These are phyloP conservation scores for Sthenelais limicola DNA, from an alignment of 2,888 invertebrate genomes.

Conservation along the genomic window DNA sequence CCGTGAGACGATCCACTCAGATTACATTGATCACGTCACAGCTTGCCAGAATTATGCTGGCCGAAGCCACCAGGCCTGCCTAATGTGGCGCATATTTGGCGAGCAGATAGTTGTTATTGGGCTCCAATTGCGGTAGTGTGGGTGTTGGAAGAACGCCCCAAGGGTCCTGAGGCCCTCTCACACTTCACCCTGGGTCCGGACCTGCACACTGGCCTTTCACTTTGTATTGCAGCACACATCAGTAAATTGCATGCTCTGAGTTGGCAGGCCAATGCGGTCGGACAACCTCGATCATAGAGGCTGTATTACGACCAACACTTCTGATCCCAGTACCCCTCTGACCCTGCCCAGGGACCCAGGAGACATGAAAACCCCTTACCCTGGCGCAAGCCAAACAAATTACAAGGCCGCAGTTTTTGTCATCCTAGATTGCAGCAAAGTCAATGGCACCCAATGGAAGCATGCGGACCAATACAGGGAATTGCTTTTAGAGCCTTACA, in stretches of 20 bases:
- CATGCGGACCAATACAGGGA: too few species aligned
- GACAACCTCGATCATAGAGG: neutral
- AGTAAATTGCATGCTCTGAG: conserved; percentile 24
- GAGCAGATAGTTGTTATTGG: conserved; percentile 34
- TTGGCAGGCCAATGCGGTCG: conserved; percentile 19
- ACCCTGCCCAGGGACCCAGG: conserved; percentile 31
- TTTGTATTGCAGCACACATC: conserved; percentile 25
- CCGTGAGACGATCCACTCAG: too few species aligned
- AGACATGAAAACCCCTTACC: conserved; percentile 26
- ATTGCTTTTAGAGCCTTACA: too few species aligned
- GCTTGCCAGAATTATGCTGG: neutral
- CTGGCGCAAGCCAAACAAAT: conserved; percentile 33
- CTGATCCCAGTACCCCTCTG: conserved; percentile 31
- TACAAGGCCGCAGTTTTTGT: conserved; percentile 36
- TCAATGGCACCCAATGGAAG: conserved; percentile 5
- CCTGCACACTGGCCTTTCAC: conserved; percentile 24
- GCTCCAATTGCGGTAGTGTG: neutral
- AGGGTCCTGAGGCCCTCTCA: conserved; percentile 1
- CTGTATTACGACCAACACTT: conserved; percentile 18
- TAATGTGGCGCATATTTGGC: conserved; percentile 24
- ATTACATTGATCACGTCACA: conserved; percentile 5
- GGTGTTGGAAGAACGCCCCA: neutral
- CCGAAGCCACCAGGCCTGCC: neutral
- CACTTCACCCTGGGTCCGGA: neutral
- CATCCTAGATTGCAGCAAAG: conserved; percentile 26